Evolutionary conservation across 1,140 invertebrate species (phyloP).

Genomic region (Daktulosphaira vitifoliae): DNA sequence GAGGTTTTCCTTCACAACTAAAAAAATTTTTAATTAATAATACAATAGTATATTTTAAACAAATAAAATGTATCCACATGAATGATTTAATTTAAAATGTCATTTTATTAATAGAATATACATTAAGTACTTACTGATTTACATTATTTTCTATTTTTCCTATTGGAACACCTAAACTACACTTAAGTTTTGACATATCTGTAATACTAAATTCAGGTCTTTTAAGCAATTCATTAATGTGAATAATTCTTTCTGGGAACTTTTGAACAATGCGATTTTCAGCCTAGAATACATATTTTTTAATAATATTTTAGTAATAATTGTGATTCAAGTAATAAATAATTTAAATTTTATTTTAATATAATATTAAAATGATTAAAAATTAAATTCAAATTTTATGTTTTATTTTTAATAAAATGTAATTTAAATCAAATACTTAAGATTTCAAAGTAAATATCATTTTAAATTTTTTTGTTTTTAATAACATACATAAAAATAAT

Average conservation of each 20-base stretch:
- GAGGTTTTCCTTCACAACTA: constrained; percentile 11
- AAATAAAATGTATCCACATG: not conserved
- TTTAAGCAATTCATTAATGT: constrained; percentile 73
- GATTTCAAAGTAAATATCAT: no score
- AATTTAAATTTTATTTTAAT: no score
- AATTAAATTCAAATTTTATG: no score
- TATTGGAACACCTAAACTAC: constrained; percentile 77
- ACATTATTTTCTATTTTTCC: constrained; percentile 60
- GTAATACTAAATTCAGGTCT: constrained; percentile 67
- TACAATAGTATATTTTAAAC: not conserved
- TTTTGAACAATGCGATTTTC: constrained; percentile 75
- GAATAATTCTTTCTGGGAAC: constrained; percentile 83
- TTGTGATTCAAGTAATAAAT: no score
- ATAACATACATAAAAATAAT: no score
- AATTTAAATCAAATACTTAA: no score
- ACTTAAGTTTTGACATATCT: constrained; percentile 64
- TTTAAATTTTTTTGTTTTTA: no score
- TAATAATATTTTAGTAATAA: no score
- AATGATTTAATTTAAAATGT: not conserved
- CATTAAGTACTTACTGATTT: constrained; percentile 45
- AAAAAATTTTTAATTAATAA: not conserved
- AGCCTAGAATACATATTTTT: constrained; percentile 49
- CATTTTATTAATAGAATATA: not conserved
- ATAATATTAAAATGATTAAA: no score
- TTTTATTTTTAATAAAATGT: no score